A percentile compares a stretch with the other conserved stretches of the same genome.
phyloP scores from a whole-genome alignment of 2,113 vertebrate species.

The Theristicus caerulescens region DNA sequence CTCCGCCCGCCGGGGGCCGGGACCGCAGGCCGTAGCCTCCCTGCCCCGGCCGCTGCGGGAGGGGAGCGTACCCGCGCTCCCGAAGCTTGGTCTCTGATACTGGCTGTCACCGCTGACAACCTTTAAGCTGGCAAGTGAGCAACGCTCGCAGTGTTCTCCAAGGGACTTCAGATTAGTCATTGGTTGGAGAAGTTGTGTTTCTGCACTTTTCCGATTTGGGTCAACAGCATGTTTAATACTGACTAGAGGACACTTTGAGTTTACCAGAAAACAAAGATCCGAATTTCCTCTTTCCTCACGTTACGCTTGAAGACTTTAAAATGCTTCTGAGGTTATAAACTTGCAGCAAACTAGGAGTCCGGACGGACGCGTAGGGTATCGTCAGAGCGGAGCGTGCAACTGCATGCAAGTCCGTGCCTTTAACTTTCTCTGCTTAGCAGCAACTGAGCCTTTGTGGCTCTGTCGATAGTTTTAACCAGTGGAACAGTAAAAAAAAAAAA shows the following conservation, averaged over 20 bases:
- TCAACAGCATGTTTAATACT: background rate
- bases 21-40: too few relatives aligned
- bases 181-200: background rate
- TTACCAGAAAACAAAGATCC: background rate
- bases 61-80: background rate
- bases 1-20: background rate
- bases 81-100: background rate
- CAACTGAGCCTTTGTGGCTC: background rate
- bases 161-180: background rate
- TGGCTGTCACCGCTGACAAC: background rate
- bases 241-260: background rate
- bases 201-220: background rate
- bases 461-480: background rate
- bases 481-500: background rate
- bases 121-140: background rate
- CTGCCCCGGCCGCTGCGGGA: background rate
- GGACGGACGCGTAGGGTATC: rapidly evolving
- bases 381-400: background rate
- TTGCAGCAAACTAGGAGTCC: rapidly evolving
- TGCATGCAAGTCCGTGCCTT: background rate
- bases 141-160: background rate
- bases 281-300: background rate
- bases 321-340: background rate
- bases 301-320: background rate
- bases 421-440: background rate